These are phyloP conservation scores for Camptogramma bilineatum DNA, from an alignment of 2,888 invertebrate genomes.

Conservation along the genomic window DNA sequence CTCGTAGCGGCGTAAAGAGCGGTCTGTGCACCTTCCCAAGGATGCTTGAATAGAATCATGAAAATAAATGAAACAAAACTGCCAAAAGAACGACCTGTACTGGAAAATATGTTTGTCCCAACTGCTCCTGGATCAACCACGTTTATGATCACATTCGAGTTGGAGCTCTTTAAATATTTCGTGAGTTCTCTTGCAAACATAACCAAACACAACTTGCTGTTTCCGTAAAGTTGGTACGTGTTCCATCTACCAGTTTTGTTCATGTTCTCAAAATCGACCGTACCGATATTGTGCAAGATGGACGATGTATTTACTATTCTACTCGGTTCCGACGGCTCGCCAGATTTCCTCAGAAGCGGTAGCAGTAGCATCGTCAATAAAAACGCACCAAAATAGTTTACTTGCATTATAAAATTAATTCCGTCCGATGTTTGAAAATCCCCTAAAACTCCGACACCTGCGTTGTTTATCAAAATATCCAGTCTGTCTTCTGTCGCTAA, in stretches of 20 bases:
- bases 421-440: slow-evolving; percentile 90
- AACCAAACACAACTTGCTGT: slow-evolving; percentile 89
- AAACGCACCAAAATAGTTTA: slow-evolving; percentile 97
- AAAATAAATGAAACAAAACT: slow-evolving; percentile 86
- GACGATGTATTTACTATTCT: slow-evolving; percentile 93
- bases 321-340: slow-evolving; percentile 85
- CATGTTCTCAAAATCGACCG: slow-evolving; percentile 88
- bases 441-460: slow-evolving; percentile 89
- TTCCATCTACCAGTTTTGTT: slow-evolving; percentile 85
- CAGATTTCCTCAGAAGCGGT: slow-evolving; percentile 88
- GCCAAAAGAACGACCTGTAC: slow-evolving; percentile 73
- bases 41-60: slow-evolving; percentile 89
- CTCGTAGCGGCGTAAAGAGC: slow-evolving; percentile 89
- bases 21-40: slow-evolving; percentile 93
- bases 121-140: slow-evolving; percentile 94
- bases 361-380: slow-evolving; percentile 94
- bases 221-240: slow-evolving; percentile 82
- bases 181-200: slow-evolving; percentile 90
- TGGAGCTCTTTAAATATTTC: slow-evolving; percentile 85
- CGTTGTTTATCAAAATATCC: slow-evolving; percentile 95
- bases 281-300: slow-evolving; percentile 88
- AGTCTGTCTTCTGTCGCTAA: slow-evolving; percentile 88
- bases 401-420: slow-evolving; percentile 94
- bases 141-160: slow-evolving; percentile 89
- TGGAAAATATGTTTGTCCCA: slow-evolving; percentile 90